These are phyloP conservation scores for Phymorhynchus buccinoides DNA, from an alignment of 1,140 invertebrate species.

Conservation along the genomic window DNA sequence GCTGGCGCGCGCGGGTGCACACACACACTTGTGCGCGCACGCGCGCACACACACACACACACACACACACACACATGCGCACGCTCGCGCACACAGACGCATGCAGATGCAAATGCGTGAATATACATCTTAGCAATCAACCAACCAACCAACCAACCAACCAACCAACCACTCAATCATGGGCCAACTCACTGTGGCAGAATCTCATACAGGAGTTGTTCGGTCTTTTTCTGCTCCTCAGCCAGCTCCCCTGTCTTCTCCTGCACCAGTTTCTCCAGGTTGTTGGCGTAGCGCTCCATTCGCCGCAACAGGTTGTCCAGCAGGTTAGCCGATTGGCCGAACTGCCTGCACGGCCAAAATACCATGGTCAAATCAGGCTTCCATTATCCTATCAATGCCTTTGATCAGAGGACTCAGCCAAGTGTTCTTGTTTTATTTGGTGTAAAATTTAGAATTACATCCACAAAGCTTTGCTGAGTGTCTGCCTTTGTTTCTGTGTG, in stretches of 20 bases:
- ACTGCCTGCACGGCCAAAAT: slow-evolving; percentile 23
- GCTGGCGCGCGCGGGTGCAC: background rate
- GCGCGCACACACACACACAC: background rate
- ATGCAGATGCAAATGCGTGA: background rate
- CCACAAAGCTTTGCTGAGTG: too few species aligned
- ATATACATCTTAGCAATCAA: background rate
- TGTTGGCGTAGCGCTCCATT: slow-evolving; percentile 94
- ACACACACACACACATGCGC: slow-evolving; percentile 4
- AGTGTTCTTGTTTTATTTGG: too few species aligned
- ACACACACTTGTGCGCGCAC: slow-evolving; percentile 1
- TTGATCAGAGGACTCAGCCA: too few species aligned
- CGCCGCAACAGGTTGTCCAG: slow-evolving; percentile 95
- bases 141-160: background rate
- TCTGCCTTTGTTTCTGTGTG: too few species aligned
- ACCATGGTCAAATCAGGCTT: too few species aligned
- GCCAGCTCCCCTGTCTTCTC: slow-evolving; percentile 90
- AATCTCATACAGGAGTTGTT: slow-evolving; percentile 92
- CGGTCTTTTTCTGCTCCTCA: slow-evolving; percentile 93
- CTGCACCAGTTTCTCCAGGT: slow-evolving; percentile 90
- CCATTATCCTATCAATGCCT: too few species aligned
- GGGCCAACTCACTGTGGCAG: slow-evolving; percentile 84
- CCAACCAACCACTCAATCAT: background rate
- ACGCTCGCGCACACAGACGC: background rate
- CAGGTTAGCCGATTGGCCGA: slow-evolving; percentile 78
- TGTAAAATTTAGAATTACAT: too few species aligned